These are phyloP conservation scores for Megalops atlanticus DNA, from an alignment of 2,113 vertebrate species.

Conservation along the genomic window DNA sequence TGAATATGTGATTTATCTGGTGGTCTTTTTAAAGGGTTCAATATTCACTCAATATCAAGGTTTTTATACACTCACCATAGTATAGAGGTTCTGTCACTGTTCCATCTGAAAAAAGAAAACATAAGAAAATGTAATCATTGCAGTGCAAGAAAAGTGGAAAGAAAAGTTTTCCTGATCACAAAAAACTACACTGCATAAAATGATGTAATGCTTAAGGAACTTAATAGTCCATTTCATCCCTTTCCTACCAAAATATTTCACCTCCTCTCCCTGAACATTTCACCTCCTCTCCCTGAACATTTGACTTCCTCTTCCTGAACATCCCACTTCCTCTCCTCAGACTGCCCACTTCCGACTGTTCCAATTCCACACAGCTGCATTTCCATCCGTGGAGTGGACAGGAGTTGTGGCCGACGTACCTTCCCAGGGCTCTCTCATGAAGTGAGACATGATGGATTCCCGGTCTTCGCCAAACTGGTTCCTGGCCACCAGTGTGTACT, in stretches of 20 bases:
- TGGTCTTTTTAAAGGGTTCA: too few relatives aligned
- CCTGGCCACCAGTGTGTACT: constrained; percentile 82
- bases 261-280: not conserved
- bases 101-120: constrained; percentile 25
- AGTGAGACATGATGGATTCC: constrained; percentile 82
- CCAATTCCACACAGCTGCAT: too few relatives aligned
- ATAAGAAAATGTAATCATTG: not conserved
- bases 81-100: constrained; percentile 62
- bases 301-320: not conserved
- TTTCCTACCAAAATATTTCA: not conserved
- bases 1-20: too few relatives aligned
- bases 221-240: not conserved
- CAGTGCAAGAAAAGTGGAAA: not conserved
- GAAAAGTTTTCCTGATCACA: not conserved
- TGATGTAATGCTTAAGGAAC: too few relatives aligned
- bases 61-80: constrained; percentile 63
- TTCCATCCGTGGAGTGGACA: too few relatives aligned
- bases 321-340: not conserved
- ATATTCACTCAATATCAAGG: too few relatives aligned
- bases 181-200: too few relatives aligned
- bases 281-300: not conserved
- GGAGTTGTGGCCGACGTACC: constrained; percentile 73
- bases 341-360: not conserved
- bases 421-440: constrained; percentile 84
- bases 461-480: constrained; percentile 82